Evolutionary conservation across 2,797 vertebrate species (phyloP), one percentile per base, ranked within the genome.

Genomic region (Chiloscyllium punctatum): DNA sequence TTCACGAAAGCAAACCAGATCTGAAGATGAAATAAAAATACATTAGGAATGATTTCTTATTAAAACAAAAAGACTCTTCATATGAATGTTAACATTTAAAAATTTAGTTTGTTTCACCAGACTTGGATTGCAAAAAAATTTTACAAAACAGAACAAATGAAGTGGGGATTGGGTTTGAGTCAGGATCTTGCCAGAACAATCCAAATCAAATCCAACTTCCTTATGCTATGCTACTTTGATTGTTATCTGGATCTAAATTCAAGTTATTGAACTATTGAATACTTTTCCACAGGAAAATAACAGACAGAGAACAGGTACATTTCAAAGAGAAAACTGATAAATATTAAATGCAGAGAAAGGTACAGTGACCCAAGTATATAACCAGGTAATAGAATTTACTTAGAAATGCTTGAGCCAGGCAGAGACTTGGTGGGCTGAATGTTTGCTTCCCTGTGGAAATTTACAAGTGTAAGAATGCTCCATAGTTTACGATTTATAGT

Each of bases 1-100:
- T 99, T 99, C 96, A 99, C 99, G 95, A 99, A 99, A 7, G 99
- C 99, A 97, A 99, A 99, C 99, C 99, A 99, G 97, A 99, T 98
- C 99, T 99, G 97, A 96, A 97, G 97, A 96, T 95, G 96, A 48
- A 97, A 62, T 97, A 95, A 97, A 95, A 79, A 96, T 0, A 71
- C 9, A 62, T 21, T 18, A 42, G 21, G 1, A 90, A 62, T 90
- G 27, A 57, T 2, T 33, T 90, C 27, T 25, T 37, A 6, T 16
- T 84, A 25, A 21, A 48, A 48, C 0, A 84, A 23, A 42, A 13
- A 37, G n/a, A 11, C 25, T 23, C 37, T 90, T 42, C 7, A 62
- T 62, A 91, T 37, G 91, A 94, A 69, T 77, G 57, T 96, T 69
- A 68, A 37, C 2, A 68, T 91, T 62, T 91, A 23, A 84, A 84